A percentile compares a stretch with the other conserved stretches of the same genome.
Evolutionary conservation across 2,113 vertebrate species (phyloP).

Genomic region (Pangasianodon gigas): DNA sequence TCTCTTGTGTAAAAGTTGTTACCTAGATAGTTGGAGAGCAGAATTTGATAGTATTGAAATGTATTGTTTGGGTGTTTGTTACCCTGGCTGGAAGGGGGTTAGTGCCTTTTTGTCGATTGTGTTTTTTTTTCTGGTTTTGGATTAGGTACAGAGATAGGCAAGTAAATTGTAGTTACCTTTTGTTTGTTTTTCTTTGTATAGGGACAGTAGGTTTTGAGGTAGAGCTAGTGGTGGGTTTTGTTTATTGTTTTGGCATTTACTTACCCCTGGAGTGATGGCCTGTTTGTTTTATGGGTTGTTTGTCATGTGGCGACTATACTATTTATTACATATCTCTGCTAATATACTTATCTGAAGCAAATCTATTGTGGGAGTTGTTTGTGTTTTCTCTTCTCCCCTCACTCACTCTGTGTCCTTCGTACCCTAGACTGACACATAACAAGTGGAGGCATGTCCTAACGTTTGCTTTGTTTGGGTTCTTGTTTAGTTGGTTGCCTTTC

Average conservation of each 20-base stretch:
- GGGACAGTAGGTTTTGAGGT: not conserved
- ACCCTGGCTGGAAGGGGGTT: not conserved
- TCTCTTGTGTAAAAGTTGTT: not conserved
- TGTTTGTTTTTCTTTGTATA: not conserved
- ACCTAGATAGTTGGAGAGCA: too few relatives aligned
- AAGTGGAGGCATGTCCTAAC: too few relatives aligned
- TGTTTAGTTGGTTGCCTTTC: too few relatives aligned
- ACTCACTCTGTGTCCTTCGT: too few relatives aligned
- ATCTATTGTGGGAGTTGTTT: too few relatives aligned
- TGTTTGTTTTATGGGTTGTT: not conserved
- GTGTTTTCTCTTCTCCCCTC: too few relatives aligned
- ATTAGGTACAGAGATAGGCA: too few relatives aligned
- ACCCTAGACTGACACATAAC: too few relatives aligned
- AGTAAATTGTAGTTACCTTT: not conserved
- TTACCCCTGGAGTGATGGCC: not conserved
- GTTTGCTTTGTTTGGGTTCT: too few relatives aligned
- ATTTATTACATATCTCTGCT: not conserved
- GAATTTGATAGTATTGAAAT: not conserved
- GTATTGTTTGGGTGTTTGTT: not conserved
- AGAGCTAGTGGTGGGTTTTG: not conserved
- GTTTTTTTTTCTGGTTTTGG: not conserved
- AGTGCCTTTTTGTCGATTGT: not conserved
- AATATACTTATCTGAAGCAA: too few relatives aligned
- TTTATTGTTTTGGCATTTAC: not conserved
- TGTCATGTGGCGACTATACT: not conserved